phyloP scores from a whole-genome alignment of 2,888 invertebrate species.

The Latheticus oryzae region DNA sequence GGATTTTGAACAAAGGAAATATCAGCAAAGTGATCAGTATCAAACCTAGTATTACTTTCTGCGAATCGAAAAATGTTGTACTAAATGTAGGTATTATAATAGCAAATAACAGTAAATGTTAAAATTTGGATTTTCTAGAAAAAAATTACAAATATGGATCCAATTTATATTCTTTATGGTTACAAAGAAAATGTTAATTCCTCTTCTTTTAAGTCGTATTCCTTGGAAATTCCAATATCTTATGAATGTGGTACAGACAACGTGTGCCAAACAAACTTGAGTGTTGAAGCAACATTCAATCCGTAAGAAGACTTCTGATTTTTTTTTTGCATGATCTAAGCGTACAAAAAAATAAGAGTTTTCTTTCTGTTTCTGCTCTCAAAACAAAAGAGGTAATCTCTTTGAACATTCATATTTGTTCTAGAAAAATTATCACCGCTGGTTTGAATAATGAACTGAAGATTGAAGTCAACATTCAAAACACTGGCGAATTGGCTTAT shows the following conservation, averaged over 20 bases:
- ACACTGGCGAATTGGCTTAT: conserved; percentile 61
- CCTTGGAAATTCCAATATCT: conserved; percentile 56
- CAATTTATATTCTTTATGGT: conserved; percentile 15
- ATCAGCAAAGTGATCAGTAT: neutral
- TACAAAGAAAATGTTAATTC: conserved; percentile 12
- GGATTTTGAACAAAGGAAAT: conserved; percentile 15
- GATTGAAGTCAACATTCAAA: conserved; percentile 56
- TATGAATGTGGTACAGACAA: conserved; percentile 70
- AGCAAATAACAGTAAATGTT: conserved; percentile 3
- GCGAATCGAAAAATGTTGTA: neutral
- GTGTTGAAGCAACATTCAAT: conserved; percentile 53
- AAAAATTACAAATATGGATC: conserved; percentile 15
- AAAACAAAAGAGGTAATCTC: no score
- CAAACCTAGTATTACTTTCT: neutral
- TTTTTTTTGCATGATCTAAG: no score
- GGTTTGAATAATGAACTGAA: conserved; percentile 53
- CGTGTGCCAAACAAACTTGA: conserved; percentile 68
- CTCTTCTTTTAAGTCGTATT: no score
- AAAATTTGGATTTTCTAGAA: conserved; percentile 14
- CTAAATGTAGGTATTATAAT: conserved; percentile 27
- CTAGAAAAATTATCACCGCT: conserved; percentile 52
- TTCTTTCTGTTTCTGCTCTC: neutral
- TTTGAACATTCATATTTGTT: no score
- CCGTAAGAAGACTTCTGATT: no score
- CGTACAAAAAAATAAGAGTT: neutral